A percentile compares a stretch with the other conserved stretches of the same genome.
Conservation (phyloP, 2,888 invertebrate genomes). For the Eulithis prunata region DNA sequence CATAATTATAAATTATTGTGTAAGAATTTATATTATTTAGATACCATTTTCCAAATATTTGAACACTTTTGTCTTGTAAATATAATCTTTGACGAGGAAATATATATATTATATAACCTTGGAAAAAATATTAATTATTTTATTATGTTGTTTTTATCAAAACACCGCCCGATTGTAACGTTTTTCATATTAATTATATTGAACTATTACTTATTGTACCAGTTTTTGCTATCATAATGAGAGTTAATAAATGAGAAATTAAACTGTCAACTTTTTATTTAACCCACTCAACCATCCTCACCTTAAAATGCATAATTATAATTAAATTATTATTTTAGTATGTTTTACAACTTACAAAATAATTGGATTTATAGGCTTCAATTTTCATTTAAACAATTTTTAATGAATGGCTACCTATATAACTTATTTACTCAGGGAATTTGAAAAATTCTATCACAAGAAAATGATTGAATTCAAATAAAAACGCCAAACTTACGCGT, state of each 20-base stretch:
- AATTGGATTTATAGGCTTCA: too few species aligned
- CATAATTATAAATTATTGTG: conserved; percentile 33
- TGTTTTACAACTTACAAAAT: too few species aligned
- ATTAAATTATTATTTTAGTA: too few species aligned
- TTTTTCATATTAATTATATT: conserved; percentile 31
- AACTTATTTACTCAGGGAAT: too few species aligned
- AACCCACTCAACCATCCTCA: too few species aligned
- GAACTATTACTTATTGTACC: conserved; percentile 47
- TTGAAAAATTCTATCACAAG: too few species aligned
- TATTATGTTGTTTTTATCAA: conserved; percentile 18
- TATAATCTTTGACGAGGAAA: conserved; percentile 9
- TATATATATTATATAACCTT: not conserved
- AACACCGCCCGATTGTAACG: conserved; percentile 34
- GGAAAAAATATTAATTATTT: conserved; percentile 9
- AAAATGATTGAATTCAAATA: too few species aligned
- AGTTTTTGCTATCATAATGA: conserved; percentile 45
- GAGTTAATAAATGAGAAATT: conserved; percentile 43
- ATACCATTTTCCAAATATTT: conserved; percentile 8
- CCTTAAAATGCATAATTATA: too few species aligned
- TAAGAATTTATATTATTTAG: conserved; percentile 15
- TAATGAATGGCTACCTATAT: too few species aligned
- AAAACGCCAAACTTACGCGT: too few species aligned
- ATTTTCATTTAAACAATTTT: too few species aligned
- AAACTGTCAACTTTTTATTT: conserved; percentile 13
- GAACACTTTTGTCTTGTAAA: conserved; percentile 11